Base-by-base conservation (phyloP, 2,888 invertebrate species). In the Malachius bipustulatus region DNA sequence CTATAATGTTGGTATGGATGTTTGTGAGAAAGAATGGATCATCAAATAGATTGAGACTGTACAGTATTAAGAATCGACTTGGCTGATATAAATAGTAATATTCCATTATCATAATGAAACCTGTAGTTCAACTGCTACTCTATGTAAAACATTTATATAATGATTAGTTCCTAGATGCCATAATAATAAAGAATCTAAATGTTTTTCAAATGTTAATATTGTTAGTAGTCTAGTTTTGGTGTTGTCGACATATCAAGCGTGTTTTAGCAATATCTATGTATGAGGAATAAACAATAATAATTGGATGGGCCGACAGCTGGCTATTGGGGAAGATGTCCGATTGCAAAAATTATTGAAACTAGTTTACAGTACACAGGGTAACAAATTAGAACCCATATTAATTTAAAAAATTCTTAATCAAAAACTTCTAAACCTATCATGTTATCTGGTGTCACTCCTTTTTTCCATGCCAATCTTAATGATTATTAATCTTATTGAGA, bases 171-270 rank as follows among this genome's bases (percentile, higher is more conserved):
- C 57, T 57, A 57, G 56, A 55, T 46, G 47, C 50, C 51, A 54
- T 51, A 54, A 47, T n/a, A n/a, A n/a, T 46, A 49, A 49, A 51
- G 43, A 52, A 47, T 55, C 47, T 54, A 50, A 50, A 52, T 56
- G 54, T 54, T 52, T 52, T 47, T 44, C 43, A 47, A 48, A 44
- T 48, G 45, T 50, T 46, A 38, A 19, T 15, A 35, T 16, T 12
- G 34, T 29, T 26, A 28, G 36, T 32, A 15, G 30, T 26, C 31
- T 26, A 12, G 28, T 47, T 56, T 60, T 50, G 57, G 50, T 58
- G 59, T 59, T 56, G 54, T 56, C 55, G 50, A 60, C 60, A 61
- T 61, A 61, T 60, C 59, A 61, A 39, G 52, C 50, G 51, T 54
- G 52, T 58, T 50, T 51, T 55, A 56, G 56, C 55, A 56, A 56